These are phyloP conservation scores for Lepidurus couesii DNA, from an alignment of 1,140 invertebrate species.

Conservation along the genomic window DNA sequence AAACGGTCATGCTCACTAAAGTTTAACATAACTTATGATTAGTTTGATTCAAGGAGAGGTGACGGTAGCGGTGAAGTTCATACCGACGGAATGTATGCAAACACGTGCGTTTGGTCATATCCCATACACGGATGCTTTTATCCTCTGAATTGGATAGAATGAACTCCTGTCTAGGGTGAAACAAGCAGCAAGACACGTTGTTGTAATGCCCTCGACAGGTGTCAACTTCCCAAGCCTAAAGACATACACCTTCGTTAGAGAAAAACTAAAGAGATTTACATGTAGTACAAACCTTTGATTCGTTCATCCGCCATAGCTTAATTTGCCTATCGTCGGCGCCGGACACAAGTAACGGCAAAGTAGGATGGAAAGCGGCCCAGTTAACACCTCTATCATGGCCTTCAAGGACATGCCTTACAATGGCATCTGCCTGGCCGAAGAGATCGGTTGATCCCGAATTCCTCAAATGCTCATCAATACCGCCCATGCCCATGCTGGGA, in stretches of 20 bases:
- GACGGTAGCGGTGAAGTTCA: background rate
- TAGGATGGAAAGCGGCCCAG: conserved; percentile 96
- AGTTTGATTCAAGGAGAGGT: background rate
- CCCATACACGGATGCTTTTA: conserved; percentile 97
- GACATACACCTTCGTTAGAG: conserved; percentile 29
- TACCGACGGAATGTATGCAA: conserved; percentile 83
- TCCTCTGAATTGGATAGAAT: conserved; percentile 98
- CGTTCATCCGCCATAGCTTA: conserved; percentile 99
- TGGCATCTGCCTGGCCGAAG: conserved; percentile 93
- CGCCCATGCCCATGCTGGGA: conserved; percentile 84
- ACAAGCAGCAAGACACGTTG: conserved; percentile 96
- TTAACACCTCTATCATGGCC: conserved; percentile 97
- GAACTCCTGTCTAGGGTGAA: conserved; percentile 94
- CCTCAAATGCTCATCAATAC: conserved; percentile 80
- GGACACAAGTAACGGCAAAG: conserved; percentile 89
- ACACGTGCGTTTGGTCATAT: conserved; percentile 95
- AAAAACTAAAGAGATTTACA: conserved; percentile 22
- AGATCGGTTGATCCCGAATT: conserved; percentile 86
- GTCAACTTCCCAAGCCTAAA: conserved; percentile 90
- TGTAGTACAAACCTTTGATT: conserved; percentile 61
- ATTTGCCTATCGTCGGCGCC: conserved; percentile 96
- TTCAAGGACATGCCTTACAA: conserved; percentile 96
- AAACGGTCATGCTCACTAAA: conserved; percentile 85
- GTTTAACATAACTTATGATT: background rate
- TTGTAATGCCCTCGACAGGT: conserved; percentile 98